phyloP scores from a whole-genome alignment of 2,797 vertebrate species.

The Sciurus vulgaris region DNA sequence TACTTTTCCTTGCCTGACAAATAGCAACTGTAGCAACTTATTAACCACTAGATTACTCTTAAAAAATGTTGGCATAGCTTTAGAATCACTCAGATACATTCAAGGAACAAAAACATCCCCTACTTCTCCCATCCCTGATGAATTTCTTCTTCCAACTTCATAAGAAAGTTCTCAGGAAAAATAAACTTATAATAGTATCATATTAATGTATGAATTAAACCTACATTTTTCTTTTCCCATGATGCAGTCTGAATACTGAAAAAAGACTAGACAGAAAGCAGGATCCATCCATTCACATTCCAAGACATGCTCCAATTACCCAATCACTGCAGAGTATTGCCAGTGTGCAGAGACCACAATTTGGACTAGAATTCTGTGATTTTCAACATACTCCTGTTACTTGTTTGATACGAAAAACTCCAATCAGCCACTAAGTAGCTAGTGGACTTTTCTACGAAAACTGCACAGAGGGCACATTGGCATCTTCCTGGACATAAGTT shows the following conservation, averaged over 20 bases:
- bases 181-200: slow-evolving; percentile 73
- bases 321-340: slow-evolving; percentile 62
- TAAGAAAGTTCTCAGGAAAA: slow-evolving; percentile 70
- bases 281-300: slow-evolving; percentile 75
- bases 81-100: neutral
- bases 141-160: slow-evolving; percentile 72
- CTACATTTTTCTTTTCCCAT: slow-evolving; percentile 78
- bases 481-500: slow-evolving; percentile 41
- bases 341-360: slow-evolving; percentile 54
- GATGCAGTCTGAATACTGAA: slow-evolving; percentile 70
- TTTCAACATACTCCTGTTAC: slow-evolving; percentile 20
- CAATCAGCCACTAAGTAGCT: slow-evolving; percentile 22
- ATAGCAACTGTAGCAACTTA: slow-evolving; percentile 77
- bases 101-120: neutral
- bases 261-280: slow-evolving; percentile 64
- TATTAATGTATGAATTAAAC: slow-evolving; percentile 73
- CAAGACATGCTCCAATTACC: slow-evolving; percentile 72
- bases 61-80: slow-evolving; percentile 69
- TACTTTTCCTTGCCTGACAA: slow-evolving; percentile 83
- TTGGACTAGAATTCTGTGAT: slow-evolving; percentile 62
- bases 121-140: neutral
- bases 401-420: slow-evolving; percentile 46
- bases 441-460: slow-evolving; percentile 29
- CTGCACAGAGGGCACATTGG: neutral
- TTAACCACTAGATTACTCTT: slow-evolving; percentile 67